A percentile compares a stretch with the other conserved stretches of the same genome.
Evolutionary conservation across 2,888 invertebrate species (phyloP).

Genomic region (Mimachlamys varia): DNA sequence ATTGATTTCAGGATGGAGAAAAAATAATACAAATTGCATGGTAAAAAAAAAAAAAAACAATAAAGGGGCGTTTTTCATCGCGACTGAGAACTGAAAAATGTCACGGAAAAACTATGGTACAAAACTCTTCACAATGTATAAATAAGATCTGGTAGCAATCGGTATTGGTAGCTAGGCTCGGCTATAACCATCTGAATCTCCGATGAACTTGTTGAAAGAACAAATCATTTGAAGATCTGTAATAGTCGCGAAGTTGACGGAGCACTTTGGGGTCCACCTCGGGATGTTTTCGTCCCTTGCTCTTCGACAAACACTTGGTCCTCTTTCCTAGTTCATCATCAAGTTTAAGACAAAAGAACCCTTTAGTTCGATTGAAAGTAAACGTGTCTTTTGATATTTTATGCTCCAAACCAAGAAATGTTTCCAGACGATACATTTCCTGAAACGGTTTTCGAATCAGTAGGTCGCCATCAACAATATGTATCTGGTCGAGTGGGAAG

Average conservation of each 20-base stretch:
- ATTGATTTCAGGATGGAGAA: not conserved
- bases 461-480: slow-evolving; percentile 89
- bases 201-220: slow-evolving; percentile 92
- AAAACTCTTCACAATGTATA: not conserved
- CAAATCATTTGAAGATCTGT: slow-evolving; percentile 73
- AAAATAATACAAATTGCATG: not conserved
- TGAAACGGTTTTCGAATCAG: slow-evolving; percentile 68
- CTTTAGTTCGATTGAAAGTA: slow-evolving; percentile 97
- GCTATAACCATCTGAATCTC: slow-evolving; percentile 91
- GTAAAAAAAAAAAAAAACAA: not conserved
- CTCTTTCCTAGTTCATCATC: slow-evolving; percentile 45
- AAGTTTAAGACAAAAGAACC: slow-evolving; percentile 93
- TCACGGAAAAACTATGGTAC: not conserved
- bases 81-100: not conserved
- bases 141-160: not conserved
- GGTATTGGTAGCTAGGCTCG: slow-evolving; percentile 28
- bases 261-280: slow-evolving; percentile 88
- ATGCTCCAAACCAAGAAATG: slow-evolving; percentile 71
- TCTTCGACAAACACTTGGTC: slow-evolving; percentile 94
- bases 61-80: not conserved
- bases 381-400: slow-evolving; percentile 87
- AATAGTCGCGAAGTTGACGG: slow-evolving; percentile 72
- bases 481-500: slow-evolving; percentile 94
- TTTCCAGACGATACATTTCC: slow-evolving; percentile 72
- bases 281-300: slow-evolving; percentile 93